Conservation (phyloP, 2,888 invertebrate genomes). For the Colostygia pectinataria region DNA sequence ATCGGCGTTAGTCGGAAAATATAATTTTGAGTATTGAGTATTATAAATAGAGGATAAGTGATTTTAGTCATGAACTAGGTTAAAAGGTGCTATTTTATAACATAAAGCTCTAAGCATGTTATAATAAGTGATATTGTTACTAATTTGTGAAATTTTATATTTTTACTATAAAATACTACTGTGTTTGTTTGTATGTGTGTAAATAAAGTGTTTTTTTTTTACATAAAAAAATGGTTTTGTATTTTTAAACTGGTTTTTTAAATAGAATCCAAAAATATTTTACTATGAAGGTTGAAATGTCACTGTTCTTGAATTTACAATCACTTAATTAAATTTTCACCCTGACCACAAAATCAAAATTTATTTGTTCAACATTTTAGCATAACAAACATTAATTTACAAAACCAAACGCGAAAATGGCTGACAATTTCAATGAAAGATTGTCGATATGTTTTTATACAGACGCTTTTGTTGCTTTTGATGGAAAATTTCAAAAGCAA, state of each 20-base stretch:
- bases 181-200: slow-evolving; percentile 58
- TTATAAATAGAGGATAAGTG: slow-evolving; percentile 1
- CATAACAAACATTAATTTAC: too few species aligned
- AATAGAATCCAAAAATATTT: too few species aligned
- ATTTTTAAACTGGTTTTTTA: too few species aligned
- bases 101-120: slow-evolving; percentile 33
- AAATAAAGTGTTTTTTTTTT: slow-evolving; percentile 62
- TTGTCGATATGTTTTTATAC: background rate
- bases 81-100: slow-evolving; percentile 40
- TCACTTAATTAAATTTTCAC: too few species aligned
- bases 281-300: too few species aligned
- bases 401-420: background rate
- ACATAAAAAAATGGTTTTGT: background rate
- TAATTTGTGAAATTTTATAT: slow-evolving; percentile 44
- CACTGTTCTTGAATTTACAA: too few species aligned
- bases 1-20: too few species aligned
- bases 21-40: too few species aligned
- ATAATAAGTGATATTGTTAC: slow-evolving; percentile 43
- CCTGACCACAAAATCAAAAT: too few species aligned
- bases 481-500: background rate
- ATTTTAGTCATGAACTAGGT: slow-evolving; percentile 13
- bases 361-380: too few species aligned
- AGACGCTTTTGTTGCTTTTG: background rate
- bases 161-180: slow-evolving; percentile 37
- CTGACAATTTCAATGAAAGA: background rate